phyloP scores from a whole-genome alignment of 1,140 invertebrate genomes.

The Brachystomella parvula region DNA sequence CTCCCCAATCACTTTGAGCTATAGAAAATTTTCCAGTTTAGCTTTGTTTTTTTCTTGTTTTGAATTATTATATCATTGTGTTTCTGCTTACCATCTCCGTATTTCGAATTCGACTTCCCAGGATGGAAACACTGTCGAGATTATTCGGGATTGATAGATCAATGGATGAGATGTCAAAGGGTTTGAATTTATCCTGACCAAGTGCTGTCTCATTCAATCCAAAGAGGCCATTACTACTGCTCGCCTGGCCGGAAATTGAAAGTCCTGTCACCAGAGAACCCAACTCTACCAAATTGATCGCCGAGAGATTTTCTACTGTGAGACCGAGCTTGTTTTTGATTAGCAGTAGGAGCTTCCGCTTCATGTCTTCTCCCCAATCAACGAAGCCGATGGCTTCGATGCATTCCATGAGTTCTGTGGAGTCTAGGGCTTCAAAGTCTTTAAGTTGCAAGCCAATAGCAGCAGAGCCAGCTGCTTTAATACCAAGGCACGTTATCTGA shows the following conservation, averaged over 20 bases:
- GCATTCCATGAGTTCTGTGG: slow-evolving; percentile 26
- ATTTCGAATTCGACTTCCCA: slow-evolving; percentile 24
- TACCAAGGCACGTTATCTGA: slow-evolving; percentile 34
- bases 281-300: slow-evolving; percentile 29
- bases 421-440: slow-evolving; percentile 20
- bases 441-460: slow-evolving; percentile 25
- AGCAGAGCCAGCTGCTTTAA: slow-evolving; percentile 33
- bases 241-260: background rate
- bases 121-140: slow-evolving; percentile 26
- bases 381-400: slow-evolving; percentile 30
- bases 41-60: slow-evolving; percentile 4
- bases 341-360: slow-evolving; percentile 18
- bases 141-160: slow-evolving; percentile 22
- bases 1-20: slow-evolving; percentile 34
- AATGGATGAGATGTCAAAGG: slow-evolving; percentile 16
- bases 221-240: background rate
- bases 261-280: slow-evolving; percentile 29
- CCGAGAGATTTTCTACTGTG: slow-evolving; percentile 9
- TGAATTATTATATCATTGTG: background rate
- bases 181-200: background rate
- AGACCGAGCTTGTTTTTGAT: slow-evolving; percentile 26
- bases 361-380: slow-evolving; percentile 29
- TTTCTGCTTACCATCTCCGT: slow-evolving; percentile 18
- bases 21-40: slow-evolving; percentile 10
- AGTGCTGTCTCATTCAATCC: background rate